phyloP scores from a whole-genome alignment of 1,140 invertebrate genomes.

The Hermetia illucens region DNA sequence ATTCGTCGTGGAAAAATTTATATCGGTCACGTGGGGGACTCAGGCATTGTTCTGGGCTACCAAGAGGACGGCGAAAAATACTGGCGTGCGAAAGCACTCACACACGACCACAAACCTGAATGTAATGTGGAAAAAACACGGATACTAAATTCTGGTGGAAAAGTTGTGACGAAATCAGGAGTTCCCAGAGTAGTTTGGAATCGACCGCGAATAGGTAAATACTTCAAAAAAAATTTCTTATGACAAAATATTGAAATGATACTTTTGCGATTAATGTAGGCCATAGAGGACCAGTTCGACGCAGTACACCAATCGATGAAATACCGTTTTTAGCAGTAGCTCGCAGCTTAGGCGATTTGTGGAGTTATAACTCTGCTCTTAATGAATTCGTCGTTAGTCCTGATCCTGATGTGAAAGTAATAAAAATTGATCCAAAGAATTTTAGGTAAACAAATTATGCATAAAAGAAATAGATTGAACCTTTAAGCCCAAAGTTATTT shows the following conservation, averaged over 20 bases:
- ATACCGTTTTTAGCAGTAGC: slow-evolving; percentile 95
- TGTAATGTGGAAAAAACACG: slow-evolving; percentile 67
- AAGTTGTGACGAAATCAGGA: slow-evolving; percentile 79
- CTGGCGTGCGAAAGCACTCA: slow-evolving; percentile 68
- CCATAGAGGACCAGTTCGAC: slow-evolving; percentile 59
- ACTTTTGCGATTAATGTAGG: slow-evolving; percentile 6
- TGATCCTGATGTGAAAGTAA: slow-evolving; percentile 84
- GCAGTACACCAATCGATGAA: slow-evolving; percentile 78
- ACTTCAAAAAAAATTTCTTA: slow-evolving; percentile 10
- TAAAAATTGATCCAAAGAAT: slow-evolving; percentile 64
- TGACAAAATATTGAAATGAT: slow-evolving; percentile 1
- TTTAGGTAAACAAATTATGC: slow-evolving; percentile 33
- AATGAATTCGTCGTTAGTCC: slow-evolving; percentile 94
- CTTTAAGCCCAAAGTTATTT: too few relatives aligned
- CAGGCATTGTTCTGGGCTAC: slow-evolving; percentile 80
- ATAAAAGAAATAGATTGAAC: not conserved
- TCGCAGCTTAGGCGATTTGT: slow-evolving; percentile 86
- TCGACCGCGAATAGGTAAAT: slow-evolving; percentile 61
- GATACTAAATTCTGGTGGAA: slow-evolving; percentile 77
- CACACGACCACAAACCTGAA: slow-evolving; percentile 92
- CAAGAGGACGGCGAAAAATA: slow-evolving; percentile 49
- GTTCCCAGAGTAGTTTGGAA: slow-evolving; percentile 96
- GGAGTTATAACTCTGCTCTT: slow-evolving; percentile 86
- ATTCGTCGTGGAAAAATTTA: slow-evolving; percentile 90
- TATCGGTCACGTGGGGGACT: slow-evolving; percentile 95